Evolutionary conservation across 2,888 invertebrate genomes (phyloP), one percentile per base, ranked within the genome.

Genomic region (Cataglyphis albicans): DNA sequence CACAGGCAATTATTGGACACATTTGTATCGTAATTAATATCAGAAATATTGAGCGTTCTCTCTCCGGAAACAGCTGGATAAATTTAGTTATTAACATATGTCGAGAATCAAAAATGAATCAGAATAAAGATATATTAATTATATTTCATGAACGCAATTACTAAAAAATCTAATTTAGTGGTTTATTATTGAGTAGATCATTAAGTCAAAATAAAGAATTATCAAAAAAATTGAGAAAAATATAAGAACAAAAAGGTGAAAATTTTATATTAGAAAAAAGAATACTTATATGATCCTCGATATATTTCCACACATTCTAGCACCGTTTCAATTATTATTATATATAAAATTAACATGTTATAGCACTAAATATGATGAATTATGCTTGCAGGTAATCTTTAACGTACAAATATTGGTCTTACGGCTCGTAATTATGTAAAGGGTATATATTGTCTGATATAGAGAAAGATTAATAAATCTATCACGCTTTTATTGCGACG

Each of bases 11-110:
- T 80, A 80, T 80, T 80, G 78, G 59, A 80, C 78, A 59, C 73
- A 74, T 80, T 59, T 74, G 75, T 80, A 25, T 25, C 12, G 59
- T 73, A 80, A 80, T 80, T 80, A 80, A 80, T 74, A 80, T 29
- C 44, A 80, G 59, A 80, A 80, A 80, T 73, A 74, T 59, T 48
- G 21, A 72, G 2, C 32, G 41, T 57, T 73, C 18, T 52, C 41
- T 52, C 52, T 52, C 48, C 18, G 18, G 72, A 59, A 59, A 59
- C 32, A 59, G 25, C 21, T 35, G 59, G 18, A 59, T 44, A 44
- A 74, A 59, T 78, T 68, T 73, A 21, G 12, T 6, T 59, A 41
- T 44, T 78, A 59, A 73, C 73, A 32, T 6, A 29, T n/a, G 41
- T 59, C 4, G 25, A 52, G 52, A 18, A 65, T 38, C 44, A 61